Evolutionary conservation across 2,888 invertebrate genomes (phyloP).

Genomic region (Kryphioiulus occultus): DNA sequence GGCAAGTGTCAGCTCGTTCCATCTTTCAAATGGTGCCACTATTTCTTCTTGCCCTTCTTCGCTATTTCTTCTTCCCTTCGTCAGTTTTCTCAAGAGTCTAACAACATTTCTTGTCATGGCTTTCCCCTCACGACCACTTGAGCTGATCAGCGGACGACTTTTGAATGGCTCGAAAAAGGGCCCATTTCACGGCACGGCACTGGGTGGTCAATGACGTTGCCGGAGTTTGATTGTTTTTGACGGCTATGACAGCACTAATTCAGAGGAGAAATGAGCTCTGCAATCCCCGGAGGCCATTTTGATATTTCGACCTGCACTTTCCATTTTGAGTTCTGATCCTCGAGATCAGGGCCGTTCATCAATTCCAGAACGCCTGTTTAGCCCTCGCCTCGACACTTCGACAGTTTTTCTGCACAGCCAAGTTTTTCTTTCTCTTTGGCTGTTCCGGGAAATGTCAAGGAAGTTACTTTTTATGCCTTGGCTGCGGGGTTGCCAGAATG

Average conservation of each 20-base stretch:
- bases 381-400: not conserved
- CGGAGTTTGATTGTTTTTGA: conserved; percentile 5
- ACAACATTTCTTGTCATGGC: conserved; percentile 17
- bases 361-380: not conserved
- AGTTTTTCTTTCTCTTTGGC: not conserved
- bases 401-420: not conserved
- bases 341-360: conserved; percentile 11
- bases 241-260: conserved; percentile 16
- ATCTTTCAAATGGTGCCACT: conserved; percentile 16
- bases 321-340: conserved; percentile 7
- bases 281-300: not conserved
- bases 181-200: not conserved
- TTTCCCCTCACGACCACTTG: conserved; percentile 13
- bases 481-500: not conserved
- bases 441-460: not conserved
- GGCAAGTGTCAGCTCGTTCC: conserved; percentile 57
- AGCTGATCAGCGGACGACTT: not conserved
- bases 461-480: not conserved
- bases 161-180: not conserved
- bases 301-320: not conserved
- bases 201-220: not conserved
- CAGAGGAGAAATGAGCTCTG: not conserved
- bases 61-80: not conserved
- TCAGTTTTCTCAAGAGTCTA: conserved; percentile 16
- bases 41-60: not conserved